Conservation (phyloP, 2,888 invertebrate species). For the Plagodis pulveraria region DNA sequence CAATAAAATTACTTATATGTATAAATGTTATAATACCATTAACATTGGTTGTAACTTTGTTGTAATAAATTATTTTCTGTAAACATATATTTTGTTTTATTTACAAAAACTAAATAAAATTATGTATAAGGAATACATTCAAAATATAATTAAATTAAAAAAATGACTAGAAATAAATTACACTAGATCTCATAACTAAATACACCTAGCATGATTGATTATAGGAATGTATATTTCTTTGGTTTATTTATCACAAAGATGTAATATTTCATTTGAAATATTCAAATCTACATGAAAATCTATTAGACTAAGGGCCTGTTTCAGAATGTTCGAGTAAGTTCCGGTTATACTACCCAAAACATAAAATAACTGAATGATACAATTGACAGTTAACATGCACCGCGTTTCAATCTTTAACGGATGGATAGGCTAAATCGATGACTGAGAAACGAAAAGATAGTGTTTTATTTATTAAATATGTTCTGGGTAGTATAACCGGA, state of each 20-base stretch:
- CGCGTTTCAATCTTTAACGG: too few relatives aligned
- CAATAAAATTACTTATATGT: conserved; percentile 1
- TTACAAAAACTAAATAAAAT: conserved; percentile 8
- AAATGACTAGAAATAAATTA: conserved; percentile 22
- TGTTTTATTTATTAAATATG: too few relatives aligned
- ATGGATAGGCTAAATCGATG: too few relatives aligned
- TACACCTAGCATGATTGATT: too few relatives aligned
- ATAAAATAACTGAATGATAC: too few relatives aligned
- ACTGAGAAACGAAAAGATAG: too few relatives aligned
- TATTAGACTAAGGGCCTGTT: too few relatives aligned
- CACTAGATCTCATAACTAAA: conserved; percentile 29
- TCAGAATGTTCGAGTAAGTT: too few relatives aligned
- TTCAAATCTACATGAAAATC: background rate
- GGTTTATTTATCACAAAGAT: conserved; percentile 15
- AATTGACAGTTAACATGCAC: too few relatives aligned
- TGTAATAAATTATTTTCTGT: conserved; percentile 43
- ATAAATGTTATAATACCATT: conserved; percentile 15
- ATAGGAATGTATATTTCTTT: conserved; percentile 20
- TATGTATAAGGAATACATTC: background rate
- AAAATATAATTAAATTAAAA: conserved; percentile 5
- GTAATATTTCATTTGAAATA: background rate
- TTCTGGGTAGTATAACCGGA: too few relatives aligned
- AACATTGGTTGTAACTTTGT: conserved; percentile 30
- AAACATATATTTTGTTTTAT: conserved; percentile 12
- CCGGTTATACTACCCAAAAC: too few relatives aligned